These are phyloP conservation scores for Pyxicephalus adspersus DNA, from an alignment of 2,113 vertebrate species.

Conservation along the genomic window DNA sequence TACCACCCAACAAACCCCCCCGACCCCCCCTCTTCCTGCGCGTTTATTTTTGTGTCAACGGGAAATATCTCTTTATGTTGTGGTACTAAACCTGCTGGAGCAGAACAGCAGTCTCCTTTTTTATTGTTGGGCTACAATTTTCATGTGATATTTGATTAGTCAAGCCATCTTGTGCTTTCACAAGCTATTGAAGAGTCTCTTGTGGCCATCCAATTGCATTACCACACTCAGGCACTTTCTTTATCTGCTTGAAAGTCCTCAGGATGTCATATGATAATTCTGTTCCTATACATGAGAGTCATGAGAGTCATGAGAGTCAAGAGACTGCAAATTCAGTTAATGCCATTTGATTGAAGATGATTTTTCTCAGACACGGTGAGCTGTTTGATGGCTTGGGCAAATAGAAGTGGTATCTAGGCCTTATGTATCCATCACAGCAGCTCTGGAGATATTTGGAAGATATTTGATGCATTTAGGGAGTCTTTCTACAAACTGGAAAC, in stretches of 20 bases:
- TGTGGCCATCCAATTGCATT: conserved; percentile 13
- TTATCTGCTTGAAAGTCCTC: background rate
- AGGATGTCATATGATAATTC: background rate
- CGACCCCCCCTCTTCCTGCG: too few species aligned
- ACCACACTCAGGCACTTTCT: background rate
- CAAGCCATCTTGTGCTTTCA: background rate
- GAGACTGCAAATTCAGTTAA: conserved; percentile 21
- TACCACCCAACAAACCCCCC: too few species aligned
- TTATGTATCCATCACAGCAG: conserved; percentile 13
- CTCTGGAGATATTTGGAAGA: background rate
- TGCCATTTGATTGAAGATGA: background rate
- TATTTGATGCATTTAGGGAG: too few species aligned
- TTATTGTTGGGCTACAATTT: conserved; percentile 8
- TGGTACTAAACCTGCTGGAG: background rate
- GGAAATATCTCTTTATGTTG: background rate
- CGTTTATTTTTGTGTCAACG: background rate
- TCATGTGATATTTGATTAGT: conserved; percentile 28
- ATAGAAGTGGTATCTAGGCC: background rate
- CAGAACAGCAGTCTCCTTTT: background rate
- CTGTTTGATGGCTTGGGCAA: background rate
- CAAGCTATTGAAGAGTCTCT: conserved; percentile 36
- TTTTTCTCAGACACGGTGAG: background rate
- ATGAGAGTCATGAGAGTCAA: too few species aligned
- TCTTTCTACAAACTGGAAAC: too few species aligned
- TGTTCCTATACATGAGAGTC: background rate